These are phyloP conservation scores for Notechis scutatus DNA, from an alignment of 2,113 vertebrate species.

Conservation along the genomic window DNA sequence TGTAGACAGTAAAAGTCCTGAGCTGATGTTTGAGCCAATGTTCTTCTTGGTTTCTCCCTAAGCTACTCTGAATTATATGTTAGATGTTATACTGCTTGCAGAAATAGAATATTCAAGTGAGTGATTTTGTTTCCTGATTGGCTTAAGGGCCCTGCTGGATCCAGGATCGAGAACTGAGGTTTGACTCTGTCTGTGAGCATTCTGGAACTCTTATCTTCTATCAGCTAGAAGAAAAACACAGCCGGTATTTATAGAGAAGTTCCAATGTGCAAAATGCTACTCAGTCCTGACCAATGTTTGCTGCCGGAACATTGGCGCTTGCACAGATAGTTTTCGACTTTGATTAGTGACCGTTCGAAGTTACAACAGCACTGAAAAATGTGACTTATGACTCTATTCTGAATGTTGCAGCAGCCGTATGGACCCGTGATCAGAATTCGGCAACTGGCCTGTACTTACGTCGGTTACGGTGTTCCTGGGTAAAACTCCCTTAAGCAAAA, in stretches of 20 bases:
- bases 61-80: not conserved
- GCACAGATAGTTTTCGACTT: not conserved
- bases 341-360: not conserved
- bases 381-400: not conserved
- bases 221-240: not conserved
- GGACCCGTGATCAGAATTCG: not conserved
- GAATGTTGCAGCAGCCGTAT: not conserved
- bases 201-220: not conserved
- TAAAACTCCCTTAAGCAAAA: no score
- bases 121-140: not conserved
- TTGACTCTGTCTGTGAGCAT: not conserved
- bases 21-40: not conserved
- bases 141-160: no score
- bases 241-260: not conserved
- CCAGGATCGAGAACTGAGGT: not conserved
- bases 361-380: not conserved
- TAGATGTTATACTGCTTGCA: not conserved
- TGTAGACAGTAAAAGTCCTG: not conserved
- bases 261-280: not conserved
- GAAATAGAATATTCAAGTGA: not conserved
- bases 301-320: rapidly evolving
- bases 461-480: not conserved
- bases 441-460: not conserved
- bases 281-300: not conserved
- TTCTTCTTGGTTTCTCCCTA: not conserved